Evolutionary conservation across 2,888 invertebrate species (phyloP), one percentile per base, ranked within the genome.

Genomic region (Diplolepis rosae): DNA sequence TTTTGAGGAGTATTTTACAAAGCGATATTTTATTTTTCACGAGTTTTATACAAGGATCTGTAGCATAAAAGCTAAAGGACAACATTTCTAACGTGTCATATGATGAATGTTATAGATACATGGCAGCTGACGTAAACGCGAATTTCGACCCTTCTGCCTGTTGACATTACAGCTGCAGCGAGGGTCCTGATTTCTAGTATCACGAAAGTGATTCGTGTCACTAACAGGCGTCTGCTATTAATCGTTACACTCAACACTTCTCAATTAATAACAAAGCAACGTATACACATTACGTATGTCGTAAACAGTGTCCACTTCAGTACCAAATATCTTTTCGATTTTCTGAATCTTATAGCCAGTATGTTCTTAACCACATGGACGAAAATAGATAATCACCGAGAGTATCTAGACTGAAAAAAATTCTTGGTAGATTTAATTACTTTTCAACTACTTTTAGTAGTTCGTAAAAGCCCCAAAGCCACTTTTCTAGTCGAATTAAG

Each of bases 21-120:
- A n/a, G n/a, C n/a, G n/a, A n/a, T n/a, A n/a, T n/a, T n/a, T n/a
- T n/a, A n/a, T n/a, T n/a, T n/a, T n/a, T n/a, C n/a, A n/a, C n/a
- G n/a, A n/a, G n/a, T n/a, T n/a, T n/a, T n/a, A n/a, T n/a, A n/a
- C n/a, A n/a, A n/a, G n/a, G n/a, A n/a, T 24, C 1, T 24, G 11
- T 18, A 22, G 22, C 11, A 24, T 15, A 6, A 42, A 42, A 15
- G 5, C 1, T 42, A 6, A 6, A 15, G 42, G 15, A 5, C 3
- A 42, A 15, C 42, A n/a, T 42, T 42, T 15, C 22, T 5, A 61
- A 65, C 67, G 68, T 69, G 73, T 70, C 77, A 73, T 65, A 75
- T 85, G 88, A 87, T 84, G 83, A 85, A 87, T 84, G 86, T 86
- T 87, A 87, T 87, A 82, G 87, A 87, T 85, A 84, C 84, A 82